phyloP scores from a whole-genome alignment of 2,113 vertebrate genomes.

The Heterochromis multidens region DNA sequence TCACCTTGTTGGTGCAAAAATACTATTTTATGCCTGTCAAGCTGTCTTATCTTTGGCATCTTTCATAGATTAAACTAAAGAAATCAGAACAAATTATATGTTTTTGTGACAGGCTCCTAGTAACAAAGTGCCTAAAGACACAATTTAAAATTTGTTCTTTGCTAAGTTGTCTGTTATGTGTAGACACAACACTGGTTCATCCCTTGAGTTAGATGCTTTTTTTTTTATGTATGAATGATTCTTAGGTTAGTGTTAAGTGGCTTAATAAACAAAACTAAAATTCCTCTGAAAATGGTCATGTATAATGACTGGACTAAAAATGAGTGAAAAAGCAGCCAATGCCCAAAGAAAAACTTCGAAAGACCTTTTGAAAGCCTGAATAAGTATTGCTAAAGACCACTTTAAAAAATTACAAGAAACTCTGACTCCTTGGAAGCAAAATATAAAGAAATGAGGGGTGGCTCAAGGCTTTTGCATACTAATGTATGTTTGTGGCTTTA shows the following conservation, averaged over 20 bases:
- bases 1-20: neutral
- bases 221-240: neutral
- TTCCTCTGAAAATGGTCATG: neutral
- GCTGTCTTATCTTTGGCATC: neutral
- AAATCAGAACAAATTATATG: neutral
- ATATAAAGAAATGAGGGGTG: neutral
- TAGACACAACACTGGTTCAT: neutral
- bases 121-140: neutral
- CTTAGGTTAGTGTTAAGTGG: neutral
- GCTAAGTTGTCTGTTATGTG: neutral
- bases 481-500: neutral
- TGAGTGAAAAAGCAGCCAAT: neutral
- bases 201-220: neutral
- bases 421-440: neutral
- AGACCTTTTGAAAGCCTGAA: too few relatives aligned
- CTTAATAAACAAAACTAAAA: neutral
- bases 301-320: neutral
- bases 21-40: neutral
- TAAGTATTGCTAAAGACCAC: too few relatives aligned
- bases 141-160: neutral
- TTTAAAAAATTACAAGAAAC: neutral
- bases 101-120: neutral
- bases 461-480: neutral
- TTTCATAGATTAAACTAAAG: neutral
- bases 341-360: neutral